Percentiles rank a stretch among this genome's conserved stretches.
Conservation (phyloP, 2,113 vertebrate genomes). For the Lota lota region DNA sequence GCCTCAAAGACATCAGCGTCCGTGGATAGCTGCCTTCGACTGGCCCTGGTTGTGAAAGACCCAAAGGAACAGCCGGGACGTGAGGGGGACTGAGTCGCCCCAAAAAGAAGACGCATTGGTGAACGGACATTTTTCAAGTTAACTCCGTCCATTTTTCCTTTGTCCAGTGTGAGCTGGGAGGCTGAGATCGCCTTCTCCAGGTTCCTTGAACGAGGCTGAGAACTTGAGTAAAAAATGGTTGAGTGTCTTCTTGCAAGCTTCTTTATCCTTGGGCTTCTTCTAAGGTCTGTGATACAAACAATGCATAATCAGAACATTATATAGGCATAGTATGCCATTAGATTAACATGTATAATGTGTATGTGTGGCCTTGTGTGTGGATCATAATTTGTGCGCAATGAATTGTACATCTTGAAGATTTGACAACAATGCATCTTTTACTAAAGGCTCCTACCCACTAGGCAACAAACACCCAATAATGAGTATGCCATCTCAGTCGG, state of each 20-base stretch:
- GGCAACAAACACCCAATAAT: too few relatives aligned
- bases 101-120: conserved; percentile 87
- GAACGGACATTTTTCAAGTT: conserved; percentile 66
- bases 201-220: conserved; percentile 75
- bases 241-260: conserved; percentile 77
- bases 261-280: conserved; percentile 89
- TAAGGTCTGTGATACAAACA: conserved; percentile 67
- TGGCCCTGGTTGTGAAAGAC: conserved; percentile 35
- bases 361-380: too few relatives aligned
- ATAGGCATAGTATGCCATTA: too few relatives aligned
- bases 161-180: conserved; percentile 55
- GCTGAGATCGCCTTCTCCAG: conserved; percentile 66
- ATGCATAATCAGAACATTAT: background rate
- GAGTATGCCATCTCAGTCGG: too few relatives aligned
- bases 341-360: too few relatives aligned
- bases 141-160: conserved; percentile 40
- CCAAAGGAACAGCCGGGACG: conserved; percentile 30
- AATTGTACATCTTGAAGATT: too few relatives aligned
- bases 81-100: conserved; percentile 75
- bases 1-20: conserved; percentile 77
- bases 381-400: too few relatives aligned
- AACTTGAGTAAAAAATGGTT: conserved; percentile 74
- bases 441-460: too few relatives aligned
- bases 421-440: too few relatives aligned
- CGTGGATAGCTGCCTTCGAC: conserved; percentile 57